Evolutionary conservation across 2,888 invertebrate genomes (phyloP).

Genomic region (Gryllus longicercus): DNA sequence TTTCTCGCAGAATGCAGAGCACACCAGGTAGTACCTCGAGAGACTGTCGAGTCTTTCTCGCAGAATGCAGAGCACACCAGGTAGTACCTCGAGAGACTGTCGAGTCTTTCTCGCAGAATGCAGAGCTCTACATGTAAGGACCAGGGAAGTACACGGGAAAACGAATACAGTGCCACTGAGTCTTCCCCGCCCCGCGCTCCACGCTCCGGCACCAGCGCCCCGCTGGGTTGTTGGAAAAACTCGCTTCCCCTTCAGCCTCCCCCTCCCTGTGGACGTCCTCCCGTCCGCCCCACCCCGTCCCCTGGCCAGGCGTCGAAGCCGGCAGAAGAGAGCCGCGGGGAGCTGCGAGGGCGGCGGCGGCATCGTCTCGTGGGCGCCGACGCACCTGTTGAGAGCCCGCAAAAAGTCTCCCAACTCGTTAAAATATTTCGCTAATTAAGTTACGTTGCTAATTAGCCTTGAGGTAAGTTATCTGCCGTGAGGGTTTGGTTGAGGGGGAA

Average conservation of each 20-base stretch:
- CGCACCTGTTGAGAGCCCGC: conserved; percentile 17
- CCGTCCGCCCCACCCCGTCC: neutral
- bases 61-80: too few relatives aligned
- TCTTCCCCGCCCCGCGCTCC: too few relatives aligned
- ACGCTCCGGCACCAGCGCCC: too few relatives aligned
- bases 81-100: too few relatives aligned
- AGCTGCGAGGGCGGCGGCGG: neutral
- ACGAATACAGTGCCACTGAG: too few relatives aligned
- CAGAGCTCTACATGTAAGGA: too few relatives aligned
- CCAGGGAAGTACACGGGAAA: too few relatives aligned
- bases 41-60: too few relatives aligned
- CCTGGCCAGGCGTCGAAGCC: neutral
- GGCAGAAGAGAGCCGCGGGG: neutral
- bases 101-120: too few relatives aligned
- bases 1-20: too few relatives aligned
- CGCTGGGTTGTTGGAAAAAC: neutral
- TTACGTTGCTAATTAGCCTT: neutral
- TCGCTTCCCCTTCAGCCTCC: neutral
- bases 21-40: too few relatives aligned
- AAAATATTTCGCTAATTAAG: conserved; percentile 11
- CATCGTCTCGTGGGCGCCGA: too few relatives aligned
- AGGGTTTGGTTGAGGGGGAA: neutral
- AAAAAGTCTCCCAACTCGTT: conserved; percentile 8
- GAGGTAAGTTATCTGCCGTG: neutral
- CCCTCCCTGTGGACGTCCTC: neutral